Evolutionary conservation across 2,888 invertebrate species (phyloP), one percentile per base, ranked within the genome.

Genomic region (Meloe dianella): DNA sequence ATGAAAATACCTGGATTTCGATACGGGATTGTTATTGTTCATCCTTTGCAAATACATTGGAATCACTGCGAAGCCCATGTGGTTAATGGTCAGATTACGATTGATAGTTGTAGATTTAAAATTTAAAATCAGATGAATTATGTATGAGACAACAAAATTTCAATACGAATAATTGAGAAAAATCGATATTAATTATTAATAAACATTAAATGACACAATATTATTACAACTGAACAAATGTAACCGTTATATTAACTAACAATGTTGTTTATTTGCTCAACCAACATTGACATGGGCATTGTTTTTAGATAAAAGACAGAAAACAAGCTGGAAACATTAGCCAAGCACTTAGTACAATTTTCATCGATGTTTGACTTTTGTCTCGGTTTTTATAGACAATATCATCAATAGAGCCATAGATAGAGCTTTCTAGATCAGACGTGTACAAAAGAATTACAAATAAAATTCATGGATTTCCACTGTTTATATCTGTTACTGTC

Each of bases 1-100:
- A 47, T 47, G 1, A 20, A 20, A 47, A 47, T 47, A 47, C 38
- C n/a, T 41, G 38, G n/a, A 41, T 47, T 47, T 47, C 47, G 47
- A 20, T 47, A 47, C 20, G 4, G 20, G 17, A 20, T 20, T 3
- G 47, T 47, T 47, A 47, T 47, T 47, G 47, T 20, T 47, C 20
- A 47, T 47, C 47, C 47, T 9, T 20, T 47, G 17, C 20, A 47
- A 47, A 22, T 47, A 47, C 47, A 47, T 20, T 20, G 47, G 47
- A 20, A 47, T 47, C 20, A 47, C 20, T 47, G 20, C 47, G 20
- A 20, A 47, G n/a, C 7, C 20, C 47, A 9, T 17, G 47, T 47
- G 47, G 47, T 20, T 47, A 9, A 20, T 20, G 47, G 47, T 20
- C 20, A 47, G 47, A 47, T 47, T 47, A 47, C 0, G 20, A 47